phyloP scores from a whole-genome alignment of 2,113 vertebrate genomes.

The Eidolon helvum region DNA sequence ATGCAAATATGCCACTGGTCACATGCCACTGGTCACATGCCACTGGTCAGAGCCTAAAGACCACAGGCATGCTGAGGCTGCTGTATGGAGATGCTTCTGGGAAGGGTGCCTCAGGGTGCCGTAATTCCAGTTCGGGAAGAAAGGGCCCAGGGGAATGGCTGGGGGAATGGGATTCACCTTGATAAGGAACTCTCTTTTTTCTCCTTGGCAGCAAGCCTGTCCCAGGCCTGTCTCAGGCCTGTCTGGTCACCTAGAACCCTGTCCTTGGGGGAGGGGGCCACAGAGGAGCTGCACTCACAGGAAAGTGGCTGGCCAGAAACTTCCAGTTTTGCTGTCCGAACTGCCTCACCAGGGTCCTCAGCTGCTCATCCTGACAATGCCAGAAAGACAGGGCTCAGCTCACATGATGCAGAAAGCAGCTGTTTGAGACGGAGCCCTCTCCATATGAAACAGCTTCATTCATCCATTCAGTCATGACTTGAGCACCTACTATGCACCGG shows the following conservation, averaged over 20 bases:
- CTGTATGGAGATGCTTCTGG: neutral
- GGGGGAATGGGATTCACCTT: accelerated
- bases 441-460: neutral
- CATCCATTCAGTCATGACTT: constrained; percentile 6
- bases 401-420: neutral
- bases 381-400: constrained; percentile 50
- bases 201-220: neutral
- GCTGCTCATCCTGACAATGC: constrained; percentile 90
- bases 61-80: neutral
- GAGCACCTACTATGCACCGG: neutral
- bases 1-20: neutral
- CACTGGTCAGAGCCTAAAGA: neutral
- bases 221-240: neutral
- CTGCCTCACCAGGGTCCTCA: constrained; percentile 91
- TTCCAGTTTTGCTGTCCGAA: constrained; percentile 95
- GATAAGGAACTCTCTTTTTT: neutral
- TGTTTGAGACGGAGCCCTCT: accelerated
- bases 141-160: neutral
- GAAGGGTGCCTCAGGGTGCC: neutral
- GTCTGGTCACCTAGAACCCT: neutral
- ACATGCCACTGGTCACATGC: neutral
- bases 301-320: constrained; percentile 89
- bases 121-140: neutral
- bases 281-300: constrained; percentile 85
- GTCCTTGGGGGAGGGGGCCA: neutral